phyloP scores from a whole-genome alignment of 2,113 vertebrate genomes.

The Elaphurus davidianus region DNA sequence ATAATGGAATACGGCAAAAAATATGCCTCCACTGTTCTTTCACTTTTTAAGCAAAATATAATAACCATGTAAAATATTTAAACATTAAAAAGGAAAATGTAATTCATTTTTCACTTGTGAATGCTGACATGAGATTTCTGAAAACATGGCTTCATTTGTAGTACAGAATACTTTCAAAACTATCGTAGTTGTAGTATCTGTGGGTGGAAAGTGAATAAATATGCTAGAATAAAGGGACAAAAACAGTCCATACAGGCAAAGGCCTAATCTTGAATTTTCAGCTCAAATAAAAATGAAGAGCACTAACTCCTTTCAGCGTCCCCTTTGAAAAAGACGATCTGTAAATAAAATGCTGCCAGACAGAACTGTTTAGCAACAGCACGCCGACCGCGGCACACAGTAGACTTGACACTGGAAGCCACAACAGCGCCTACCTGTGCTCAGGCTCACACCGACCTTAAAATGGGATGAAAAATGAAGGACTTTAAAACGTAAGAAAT shows the following conservation, averaged over 20 bases:
- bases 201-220: background rate
- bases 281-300: background rate
- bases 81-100: background rate
- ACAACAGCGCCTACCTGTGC: background rate
- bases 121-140: conserved; percentile 26
- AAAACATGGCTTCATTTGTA: background rate
- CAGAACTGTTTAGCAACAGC: background rate
- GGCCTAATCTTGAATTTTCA: background rate
- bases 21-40: background rate
- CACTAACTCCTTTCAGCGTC: background rate
- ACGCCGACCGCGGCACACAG: fast-evolving
- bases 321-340: background rate
- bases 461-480: background rate
- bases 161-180: background rate
- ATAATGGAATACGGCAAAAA: background rate
- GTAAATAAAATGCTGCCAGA: conserved; percentile 16
- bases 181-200: background rate
- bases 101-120: background rate
- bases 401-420: background rate
- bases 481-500: background rate
- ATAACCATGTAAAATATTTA: background rate
- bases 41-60: background rate
- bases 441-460: background rate
- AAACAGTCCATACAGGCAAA: conserved; percentile 21
- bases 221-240: conserved; percentile 1